A percentile compares a stretch with the other conserved stretches of the same genome.
These are phyloP conservation scores for Drepana falcataria DNA, from an alignment of 2,888 invertebrate species.

Conservation along the genomic window DNA sequence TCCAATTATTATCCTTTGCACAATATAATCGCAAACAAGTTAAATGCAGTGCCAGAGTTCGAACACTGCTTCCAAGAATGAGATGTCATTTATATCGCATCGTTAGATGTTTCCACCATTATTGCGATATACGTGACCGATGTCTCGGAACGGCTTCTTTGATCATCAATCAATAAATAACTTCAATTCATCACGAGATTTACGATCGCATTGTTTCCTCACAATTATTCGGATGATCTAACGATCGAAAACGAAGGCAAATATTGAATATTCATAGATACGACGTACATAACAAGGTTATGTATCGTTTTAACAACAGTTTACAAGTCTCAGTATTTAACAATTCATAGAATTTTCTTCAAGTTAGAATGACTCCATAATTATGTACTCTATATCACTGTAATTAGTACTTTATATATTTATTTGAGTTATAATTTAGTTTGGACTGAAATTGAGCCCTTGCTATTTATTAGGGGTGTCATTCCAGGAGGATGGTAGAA, in stretches of 20 bases:
- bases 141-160: slow-evolving; percentile 51
- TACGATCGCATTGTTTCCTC: slow-evolving; percentile 58
- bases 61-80: slow-evolving; percentile 34
- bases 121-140: slow-evolving; percentile 47
- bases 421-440: too few relatives aligned
- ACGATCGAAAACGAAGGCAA: slow-evolving; percentile 15
- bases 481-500: too few relatives aligned
- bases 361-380: too few relatives aligned
- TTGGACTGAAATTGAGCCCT: too few relatives aligned
- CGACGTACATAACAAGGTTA: neutral
- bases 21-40: slow-evolving; percentile 10
- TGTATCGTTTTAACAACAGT: neutral
- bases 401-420: too few relatives aligned
- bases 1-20: neutral
- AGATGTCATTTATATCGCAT: slow-evolving; percentile 41
- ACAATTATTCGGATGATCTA: slow-evolving; percentile 48
- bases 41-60: slow-evolving; percentile 8
- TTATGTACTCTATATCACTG: too few relatives aligned
- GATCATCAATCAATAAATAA: slow-evolving; percentile 61
- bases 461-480: too few relatives aligned
- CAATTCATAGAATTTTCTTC: too few relatives aligned
- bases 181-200: slow-evolving; percentile 62
- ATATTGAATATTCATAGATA: slow-evolving; percentile 22
- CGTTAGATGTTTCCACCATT: slow-evolving; percentile 47
- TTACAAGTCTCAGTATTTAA: too few relatives aligned